Percentiles rank a stretch among this genome's conserved stretches.
phyloP scores from a whole-genome alignment of 2,888 invertebrate species.

The Cantharis flavilabris region DNA sequence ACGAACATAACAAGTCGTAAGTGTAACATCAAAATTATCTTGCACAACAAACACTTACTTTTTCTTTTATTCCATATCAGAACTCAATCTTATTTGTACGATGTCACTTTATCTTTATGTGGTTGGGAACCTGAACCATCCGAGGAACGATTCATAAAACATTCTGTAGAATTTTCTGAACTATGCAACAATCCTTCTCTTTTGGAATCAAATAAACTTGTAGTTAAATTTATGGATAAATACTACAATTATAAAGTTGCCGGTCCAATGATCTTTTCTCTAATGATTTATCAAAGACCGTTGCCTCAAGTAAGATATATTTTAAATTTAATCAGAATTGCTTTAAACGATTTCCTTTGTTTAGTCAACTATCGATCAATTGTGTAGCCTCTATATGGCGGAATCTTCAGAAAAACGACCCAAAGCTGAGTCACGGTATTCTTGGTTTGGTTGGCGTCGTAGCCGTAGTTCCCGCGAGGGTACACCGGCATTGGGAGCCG shows the following conservation, averaged over 20 bases:
- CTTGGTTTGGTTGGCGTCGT: slow-evolving; percentile 73
- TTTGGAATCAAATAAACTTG: slow-evolving; percentile 79
- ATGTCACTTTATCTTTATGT: slow-evolving; percentile 78
- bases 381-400: slow-evolving; percentile 52
- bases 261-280: slow-evolving; percentile 85
- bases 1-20: slow-evolving; percentile 65
- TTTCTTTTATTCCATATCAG: slow-evolving; percentile 33
- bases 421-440: slow-evolving; percentile 54
- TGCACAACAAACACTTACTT: not conserved
- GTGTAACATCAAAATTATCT: slow-evolving; percentile 26
- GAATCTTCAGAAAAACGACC: slow-evolving; percentile 35
- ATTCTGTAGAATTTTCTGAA: slow-evolving; percentile 65
- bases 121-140: slow-evolving; percentile 65
- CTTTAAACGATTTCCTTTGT: slow-evolving; percentile 12
- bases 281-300: slow-evolving; percentile 83
- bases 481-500: slow-evolving; percentile 39
- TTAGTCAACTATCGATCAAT: slow-evolving; percentile 52
- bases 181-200: slow-evolving; percentile 73
- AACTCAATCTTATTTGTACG: slow-evolving; percentile 57
- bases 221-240: slow-evolving; percentile 85
- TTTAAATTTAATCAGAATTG: not conserved
- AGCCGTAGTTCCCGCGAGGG: slow-evolving; percentile 56
- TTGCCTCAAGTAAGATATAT: slow-evolving; percentile 67
- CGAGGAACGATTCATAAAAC: slow-evolving; percentile 60
- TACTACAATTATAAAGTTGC: slow-evolving; percentile 92